Base-by-base conservation (phyloP, 2,888 invertebrate species). In the Cephonodes hylas region DNA sequence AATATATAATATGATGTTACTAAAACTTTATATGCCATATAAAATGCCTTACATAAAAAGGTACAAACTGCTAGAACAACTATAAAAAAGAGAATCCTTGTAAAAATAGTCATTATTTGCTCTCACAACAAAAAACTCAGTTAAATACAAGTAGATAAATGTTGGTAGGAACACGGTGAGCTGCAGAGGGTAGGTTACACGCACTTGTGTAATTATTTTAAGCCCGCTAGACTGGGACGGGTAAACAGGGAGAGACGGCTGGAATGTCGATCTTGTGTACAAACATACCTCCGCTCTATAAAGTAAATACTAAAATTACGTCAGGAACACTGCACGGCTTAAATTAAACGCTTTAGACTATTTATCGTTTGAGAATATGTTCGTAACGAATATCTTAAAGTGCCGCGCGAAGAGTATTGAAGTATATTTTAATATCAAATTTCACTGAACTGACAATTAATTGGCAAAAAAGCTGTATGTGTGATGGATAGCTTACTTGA, bases 201-300 rank as follows among this genome's bases (percentile, higher is more conserved):
- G 79, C 90, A 91, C 91, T 91, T 90, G 88, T 88, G 85, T 89
- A 89, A 90, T 91, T 90, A 92, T 90, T 90, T 89, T 88, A 87
- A 89, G 90, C 85, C 72, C 77, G 77, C 83, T 85, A 85, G 85
- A 84, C 81, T 80, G 71, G 82, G 85, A 84, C 81, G 80, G 71
- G 82, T 81, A 84, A 85, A 88, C 86, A 88, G 79, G 80, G 77
- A 77, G 75, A 75, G 75, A 75, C 81, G 73, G 66, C 68, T 77
- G 88, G 89, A 88, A 90, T 89, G 88, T 81, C 72, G 78, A 76
- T 81, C 72, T 73, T 79, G 75, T 83, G 77, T 79, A 78, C 77
- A 75, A 78, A 71, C 72, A 77, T 60, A 60, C 53, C 60, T 60
- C 25, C 20, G 15, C 27, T 15, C 25, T 60, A 42, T 60, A 53